Percentiles rank a stretch among this genome's conserved stretches.
Evolutionary conservation across 2,797 vertebrate genomes (phyloP).

Genomic region (Discoglossus pictus): DNA sequence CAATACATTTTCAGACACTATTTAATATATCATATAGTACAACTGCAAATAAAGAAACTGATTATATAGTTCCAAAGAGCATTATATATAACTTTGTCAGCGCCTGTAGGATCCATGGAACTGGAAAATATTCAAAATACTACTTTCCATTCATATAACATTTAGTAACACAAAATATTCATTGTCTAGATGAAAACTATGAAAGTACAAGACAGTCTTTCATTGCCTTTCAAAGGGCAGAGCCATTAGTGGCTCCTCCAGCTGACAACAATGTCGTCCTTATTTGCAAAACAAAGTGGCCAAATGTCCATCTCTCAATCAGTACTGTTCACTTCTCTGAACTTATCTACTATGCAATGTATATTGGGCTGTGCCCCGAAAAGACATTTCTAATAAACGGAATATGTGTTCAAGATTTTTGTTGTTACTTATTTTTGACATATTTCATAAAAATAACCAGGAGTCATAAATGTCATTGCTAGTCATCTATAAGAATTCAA

Average conservation of each 20-base stretch:
- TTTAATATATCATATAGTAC: too few species aligned
- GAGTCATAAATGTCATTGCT: too few species aligned
- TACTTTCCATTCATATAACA: not conserved
- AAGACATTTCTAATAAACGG: not conserved
- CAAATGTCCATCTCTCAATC: constrained; percentile 29
- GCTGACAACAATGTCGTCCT: constrained; percentile 28
- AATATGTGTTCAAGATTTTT: too few species aligned
- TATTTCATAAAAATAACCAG: too few species aligned
- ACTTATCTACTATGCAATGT: too few species aligned
- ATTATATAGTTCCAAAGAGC: not conserved
- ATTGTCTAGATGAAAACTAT: constrained; percentile 14
- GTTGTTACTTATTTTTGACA: too few species aligned
- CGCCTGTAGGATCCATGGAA: not conserved
- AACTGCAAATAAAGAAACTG: not conserved
- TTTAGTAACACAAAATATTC: constrained; percentile 15
- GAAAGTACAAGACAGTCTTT: constrained; percentile 25
- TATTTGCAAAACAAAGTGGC: constrained; percentile 33
- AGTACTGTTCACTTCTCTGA: constrained; percentile 20
- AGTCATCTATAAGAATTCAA: too few species aligned
- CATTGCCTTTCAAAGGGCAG: constrained; percentile 31
- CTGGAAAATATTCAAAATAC: not conserved
- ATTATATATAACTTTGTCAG: not conserved
- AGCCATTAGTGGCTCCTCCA: constrained; percentile 27
- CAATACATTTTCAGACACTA: not conserved
- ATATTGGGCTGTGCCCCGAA: constrained; percentile 1